Percentiles rank a stretch among this genome's conserved stretches.
Evolutionary conservation across 2,888 invertebrate genomes (phyloP).

Genomic region (Smittia sp.): DNA sequence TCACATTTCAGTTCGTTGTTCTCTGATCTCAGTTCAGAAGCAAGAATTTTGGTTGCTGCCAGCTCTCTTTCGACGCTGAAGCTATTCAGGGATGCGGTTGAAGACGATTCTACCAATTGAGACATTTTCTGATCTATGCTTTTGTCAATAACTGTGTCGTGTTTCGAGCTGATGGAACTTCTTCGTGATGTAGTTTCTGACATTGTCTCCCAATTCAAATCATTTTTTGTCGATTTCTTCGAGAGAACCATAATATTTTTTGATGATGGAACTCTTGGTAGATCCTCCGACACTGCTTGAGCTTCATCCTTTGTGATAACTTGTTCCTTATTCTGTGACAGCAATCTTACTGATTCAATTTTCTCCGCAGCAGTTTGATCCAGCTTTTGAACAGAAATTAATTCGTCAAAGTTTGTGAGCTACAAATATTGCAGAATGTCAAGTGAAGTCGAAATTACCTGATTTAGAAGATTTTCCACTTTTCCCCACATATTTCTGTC

Average conservation of each 20-base stretch:
- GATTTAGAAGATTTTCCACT: too few species aligned
- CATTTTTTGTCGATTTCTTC: constrained; percentile 6
- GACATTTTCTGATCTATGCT: background rate
- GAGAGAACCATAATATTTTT: constrained; percentile 25
- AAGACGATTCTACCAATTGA: background rate
- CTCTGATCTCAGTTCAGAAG: constrained; percentile 48
- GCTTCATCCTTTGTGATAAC: too few species aligned
- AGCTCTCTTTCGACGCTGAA: constrained; percentile 45
- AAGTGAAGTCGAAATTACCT: too few species aligned
- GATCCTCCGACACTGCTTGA: too few species aligned
- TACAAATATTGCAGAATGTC: too few species aligned
- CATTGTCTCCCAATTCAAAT: constrained; percentile 9
- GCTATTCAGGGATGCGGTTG: constrained; percentile 17
- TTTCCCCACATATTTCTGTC: too few species aligned
- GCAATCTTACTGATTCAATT: too few species aligned
- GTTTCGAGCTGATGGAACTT: constrained; percentile 23
- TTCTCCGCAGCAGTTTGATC: too few species aligned
- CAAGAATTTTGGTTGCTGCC: constrained; percentile 49
- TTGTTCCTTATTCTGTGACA: too few species aligned
- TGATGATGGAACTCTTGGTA: too few species aligned
- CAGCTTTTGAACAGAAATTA: too few species aligned
- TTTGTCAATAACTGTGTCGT: constrained; percentile 30
- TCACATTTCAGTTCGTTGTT: constrained; percentile 48
- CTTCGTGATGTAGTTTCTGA: constrained; percentile 1
- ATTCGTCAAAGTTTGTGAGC: too few species aligned